Base-by-base conservation (phyloP, 2,888 invertebrate species). In the Aromia moschata region DNA sequence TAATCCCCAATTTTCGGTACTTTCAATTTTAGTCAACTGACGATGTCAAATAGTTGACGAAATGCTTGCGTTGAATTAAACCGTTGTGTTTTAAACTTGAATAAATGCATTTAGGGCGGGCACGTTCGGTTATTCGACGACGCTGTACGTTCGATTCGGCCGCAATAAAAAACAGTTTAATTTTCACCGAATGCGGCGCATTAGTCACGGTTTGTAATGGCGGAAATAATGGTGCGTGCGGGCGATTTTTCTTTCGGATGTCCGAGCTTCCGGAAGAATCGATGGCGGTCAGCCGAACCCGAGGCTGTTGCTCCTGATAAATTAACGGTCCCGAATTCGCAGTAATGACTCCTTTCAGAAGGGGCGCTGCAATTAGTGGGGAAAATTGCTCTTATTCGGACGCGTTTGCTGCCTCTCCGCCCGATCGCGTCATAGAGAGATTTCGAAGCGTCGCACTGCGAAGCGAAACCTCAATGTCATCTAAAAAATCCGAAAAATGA, bases 261-360 rank as follows among this genome's bases (percentile, higher is more conserved):
- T 64, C 68, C 66, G 58, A 54, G 49, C 54, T 56, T 60, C 54
- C 52, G 44, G 51, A 60, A 62, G 66, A 70, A 70, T 72, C 71
- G 66, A 71, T 72, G 66, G 67, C 64, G 70, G 69, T 70, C 69
- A 65, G 68, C 61, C 59, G 59, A 62, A 52, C 49, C 59, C 56
- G 53, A 64, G 63, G 68, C 70, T 70, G 70, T 69, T 70, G 70
- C 70, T 67, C 63, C 67, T 71, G 73, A 74, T 74, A 68, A 70
- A 71, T 70, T 67, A 70, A 62, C 67, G 63, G 44, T 58, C 65
- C 60, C 68, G 68, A 69, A 72, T 71, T 66, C 72, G 69, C 71
- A 71, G n/a, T 73, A 73, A 73, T 73, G 73, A 72, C 69, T 71
- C 70, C 70, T 72, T 73, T 73, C 70, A 71, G 68, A 70, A 70